These are phyloP conservation scores for Zophobas atratus DNA, from an alignment of 1,140 invertebrate genomes.

Conservation along the genomic window DNA sequence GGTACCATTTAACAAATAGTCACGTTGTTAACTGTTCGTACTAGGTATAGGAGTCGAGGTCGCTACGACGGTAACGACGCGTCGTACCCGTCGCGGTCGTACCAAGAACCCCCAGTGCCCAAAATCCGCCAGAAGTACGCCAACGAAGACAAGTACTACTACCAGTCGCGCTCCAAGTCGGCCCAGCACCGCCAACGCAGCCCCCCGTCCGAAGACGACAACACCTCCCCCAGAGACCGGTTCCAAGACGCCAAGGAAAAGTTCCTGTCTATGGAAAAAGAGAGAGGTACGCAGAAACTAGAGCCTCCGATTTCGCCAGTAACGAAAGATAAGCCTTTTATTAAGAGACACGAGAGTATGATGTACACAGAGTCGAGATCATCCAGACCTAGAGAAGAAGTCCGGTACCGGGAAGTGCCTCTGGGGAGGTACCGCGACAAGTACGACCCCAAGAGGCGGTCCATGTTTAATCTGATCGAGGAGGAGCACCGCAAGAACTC, in stretches of 20 bases:
- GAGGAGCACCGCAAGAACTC: slow-evolving; percentile 67
- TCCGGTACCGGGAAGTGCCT: slow-evolving; percentile 63
- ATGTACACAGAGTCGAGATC: slow-evolving; percentile 61
- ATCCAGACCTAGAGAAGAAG: slow-evolving; percentile 60
- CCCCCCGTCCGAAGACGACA: slow-evolving; percentile 67
- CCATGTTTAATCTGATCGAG: slow-evolving; percentile 67
- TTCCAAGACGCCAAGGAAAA: slow-evolving; percentile 89
- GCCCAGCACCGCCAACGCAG: slow-evolving; percentile 32
- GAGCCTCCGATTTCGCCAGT: slow-evolving; percentile 61
- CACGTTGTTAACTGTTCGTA: slow-evolving; percentile 2
- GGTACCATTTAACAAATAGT: background rate
- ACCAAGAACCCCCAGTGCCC: slow-evolving; percentile 57
- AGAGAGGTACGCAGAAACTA: slow-evolving; percentile 70
- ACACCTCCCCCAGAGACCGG: slow-evolving; percentile 78
- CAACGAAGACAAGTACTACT: slow-evolving; percentile 49
- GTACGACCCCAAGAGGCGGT: slow-evolving; percentile 65
- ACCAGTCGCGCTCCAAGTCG: slow-evolving; percentile 14
- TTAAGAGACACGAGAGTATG: slow-evolving; percentile 63
- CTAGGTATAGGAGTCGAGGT: slow-evolving; percentile 52
- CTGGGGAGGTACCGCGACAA: slow-evolving; percentile 67
- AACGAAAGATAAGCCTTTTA: slow-evolving; percentile 58
- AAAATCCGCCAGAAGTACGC: slow-evolving; percentile 59
- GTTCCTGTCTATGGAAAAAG: slow-evolving; percentile 83
- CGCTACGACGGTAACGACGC: slow-evolving; percentile 54
- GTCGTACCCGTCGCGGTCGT: slow-evolving; percentile 46